Percentiles rank a stretch among this genome's conserved stretches.
These are phyloP conservation scores for Heptranchias perlo DNA, from an alignment of 2,113 vertebrate genomes.

Conservation along the genomic window DNA sequence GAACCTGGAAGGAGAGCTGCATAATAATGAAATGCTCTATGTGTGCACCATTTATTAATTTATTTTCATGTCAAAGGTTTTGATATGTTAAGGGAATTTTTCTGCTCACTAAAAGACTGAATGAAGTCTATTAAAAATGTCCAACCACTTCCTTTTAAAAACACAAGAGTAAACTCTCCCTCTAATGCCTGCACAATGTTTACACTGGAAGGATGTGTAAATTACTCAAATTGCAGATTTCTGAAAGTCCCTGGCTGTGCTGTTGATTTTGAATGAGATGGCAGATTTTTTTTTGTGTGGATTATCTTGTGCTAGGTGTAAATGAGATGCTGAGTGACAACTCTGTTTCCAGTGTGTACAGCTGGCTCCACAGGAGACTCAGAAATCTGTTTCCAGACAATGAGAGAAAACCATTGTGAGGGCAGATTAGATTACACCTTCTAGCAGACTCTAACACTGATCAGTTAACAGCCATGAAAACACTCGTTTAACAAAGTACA, in stretches of 20 bases:
- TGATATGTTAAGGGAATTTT: not conserved
- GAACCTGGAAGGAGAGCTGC: constrained; percentile 7
- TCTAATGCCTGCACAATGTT: constrained; percentile 27
- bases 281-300: constrained; percentile 13
- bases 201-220: constrained; percentile 32
- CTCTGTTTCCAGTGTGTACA: constrained; percentile 26
- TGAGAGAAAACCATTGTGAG: constrained; percentile 18
- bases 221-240: constrained; percentile 38
- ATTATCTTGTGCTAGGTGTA: constrained; percentile 32
- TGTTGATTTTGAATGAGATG: constrained; percentile 37
- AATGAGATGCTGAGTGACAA: constrained; percentile 37
- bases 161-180: not conserved
- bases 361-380: constrained; percentile 19
- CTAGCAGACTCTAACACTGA: constrained; percentile 20
- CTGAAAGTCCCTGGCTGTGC: constrained; percentile 23
- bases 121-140: constrained; percentile 13
- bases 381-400: constrained; percentile 32
- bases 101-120: not conserved
- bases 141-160: not conserved
- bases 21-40: constrained; percentile 20
- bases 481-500: not conserved
- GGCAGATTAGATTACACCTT: constrained; percentile 33
- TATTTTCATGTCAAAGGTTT: constrained; percentile 20
- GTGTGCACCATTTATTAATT: constrained; percentile 29
- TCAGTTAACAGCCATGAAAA: constrained; percentile 32